Evolutionary conservation across 2,113 vertebrate species (phyloP), one percentile per base, ranked within the genome.

Genomic region (Meles meles): DNA sequence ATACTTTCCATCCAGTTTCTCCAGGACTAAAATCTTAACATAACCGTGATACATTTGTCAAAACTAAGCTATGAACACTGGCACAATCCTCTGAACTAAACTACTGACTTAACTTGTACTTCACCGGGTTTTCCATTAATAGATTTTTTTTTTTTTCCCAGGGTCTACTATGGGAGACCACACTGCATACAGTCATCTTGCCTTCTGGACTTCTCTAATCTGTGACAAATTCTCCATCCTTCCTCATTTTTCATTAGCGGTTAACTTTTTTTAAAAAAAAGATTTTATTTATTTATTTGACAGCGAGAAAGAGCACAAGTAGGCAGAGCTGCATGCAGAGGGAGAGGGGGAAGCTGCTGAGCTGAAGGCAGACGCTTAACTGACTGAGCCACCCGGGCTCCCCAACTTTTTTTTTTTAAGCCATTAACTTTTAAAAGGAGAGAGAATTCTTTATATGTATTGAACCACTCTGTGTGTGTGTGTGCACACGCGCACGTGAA

Each of bases 391-490:
- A 67, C 14, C 6, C 3, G 3, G 14, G 63, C 5, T 15, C 63
- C 31, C 63, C 31, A 34, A 8, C 18, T 37, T 37, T 69, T 69
- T 69, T n/a, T 69, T 69, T 52, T 67, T 55, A 17, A 69, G 67
- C 9, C 31, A 42, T 52, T 59, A 47, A 55, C 23, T 93, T 95
- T 95, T 42, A 49, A 91, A 37, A 94, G 29, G 49, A 91, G 81
- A 87, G 34, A 12, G 9, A 87, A 9, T 71, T 81, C 21, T 63
- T 0, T 69, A 0, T 71, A 17, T 21, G 5, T 27, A 74, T 87
- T 13, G 79, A 84, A 74, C 29, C 27, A 8, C 17, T 90, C 6
- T 87, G 31, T 20, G 13, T 37, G 42, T 63, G 25, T 65, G 39
- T 37, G 63, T 49, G 27, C 12, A 1, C 3, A 2, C 4, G 15